These are phyloP conservation scores for Xylocampa areola DNA, from an alignment of 2,888 invertebrate species.

Conservation along the genomic window DNA sequence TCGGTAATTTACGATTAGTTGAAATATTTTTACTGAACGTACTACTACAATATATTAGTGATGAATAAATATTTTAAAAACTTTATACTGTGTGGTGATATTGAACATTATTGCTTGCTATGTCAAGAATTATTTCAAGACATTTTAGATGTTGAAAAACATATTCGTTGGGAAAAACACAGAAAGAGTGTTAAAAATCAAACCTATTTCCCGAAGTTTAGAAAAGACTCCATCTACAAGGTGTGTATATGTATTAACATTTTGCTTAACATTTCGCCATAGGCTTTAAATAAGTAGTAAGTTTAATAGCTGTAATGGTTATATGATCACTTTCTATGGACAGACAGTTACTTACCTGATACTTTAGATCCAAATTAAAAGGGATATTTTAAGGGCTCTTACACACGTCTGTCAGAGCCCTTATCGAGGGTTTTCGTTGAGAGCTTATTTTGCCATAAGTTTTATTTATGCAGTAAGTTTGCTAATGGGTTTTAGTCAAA, in stretches of 20 bases:
- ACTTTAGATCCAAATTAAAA: too few species aligned
- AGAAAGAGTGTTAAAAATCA: conserved; percentile 65
- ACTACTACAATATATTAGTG: background rate
- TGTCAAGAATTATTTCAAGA: conserved; percentile 70
- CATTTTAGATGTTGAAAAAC: conserved; percentile 67
- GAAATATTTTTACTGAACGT: background rate
- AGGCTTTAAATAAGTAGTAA: too few species aligned
- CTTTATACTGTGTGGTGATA: conserved; percentile 74
- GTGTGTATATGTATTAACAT: conserved; percentile 59
- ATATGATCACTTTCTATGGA: too few species aligned
- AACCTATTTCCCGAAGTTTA: conserved; percentile 62
- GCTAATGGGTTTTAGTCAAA: too few species aligned
- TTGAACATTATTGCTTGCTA: conserved; percentile 71
- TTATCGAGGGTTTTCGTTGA: too few species aligned
- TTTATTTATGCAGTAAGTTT: too few species aligned
- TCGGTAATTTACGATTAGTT: background rate
- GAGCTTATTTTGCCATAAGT: too few species aligned
- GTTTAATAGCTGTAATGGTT: too few species aligned
- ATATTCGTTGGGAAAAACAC: conserved; percentile 75
- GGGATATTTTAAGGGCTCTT: too few species aligned
- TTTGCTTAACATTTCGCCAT: too few species aligned
- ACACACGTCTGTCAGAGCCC: too few species aligned
- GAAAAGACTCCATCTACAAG: conserved; percentile 72
- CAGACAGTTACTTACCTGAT: too few species aligned
- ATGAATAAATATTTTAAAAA: conserved; percentile 73